Base-by-base conservation (phyloP, 2,888 invertebrate genomes). In the Perizoma affinitatum region DNA sequence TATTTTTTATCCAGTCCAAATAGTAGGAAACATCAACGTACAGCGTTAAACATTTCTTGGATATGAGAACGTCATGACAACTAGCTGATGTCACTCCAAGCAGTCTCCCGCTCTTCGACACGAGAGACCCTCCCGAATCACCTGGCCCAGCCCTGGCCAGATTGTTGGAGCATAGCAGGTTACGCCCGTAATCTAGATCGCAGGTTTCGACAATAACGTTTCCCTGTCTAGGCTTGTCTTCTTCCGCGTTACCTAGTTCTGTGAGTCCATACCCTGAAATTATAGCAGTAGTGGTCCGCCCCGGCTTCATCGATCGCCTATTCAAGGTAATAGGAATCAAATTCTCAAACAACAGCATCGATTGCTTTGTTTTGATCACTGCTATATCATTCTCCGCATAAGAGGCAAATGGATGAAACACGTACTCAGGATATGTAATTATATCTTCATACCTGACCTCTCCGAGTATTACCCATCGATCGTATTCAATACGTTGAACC, bases 81-180 rank as follows among this genome's bases (percentile, higher is more conserved):
- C 72, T 67, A 0, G 58, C 56, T 0, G 75, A 72, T 5, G 63
- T 72, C 0, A 80, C 69, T 4, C 79, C 79, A 4, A 72, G 51
- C 38, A 80, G 65, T 4, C 35, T 55, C 5, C 67, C 68, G 5
- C 60, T 62, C 0, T 67, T 38, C 36, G 47, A 69, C 0, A 70
- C 51, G 34, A 80, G 33, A 0, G 80, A 54, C 0, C 79, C 79
- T 5, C 79, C 80, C 0, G 78, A 79, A 52, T 80, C 78, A 0
- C 76, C 78, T 0, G 22, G 0, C 0, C 71, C 77, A 0, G 70
- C 68, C 22, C 68, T 66, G 2, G 68, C 73, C 0, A 40, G 22
- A 22, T 63, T 58, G 0, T 52, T 11, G 0, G 79, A 70, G 59
- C 78, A 79, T 6, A 80, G 43, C 2, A 75, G n/a, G 3, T 61